A percentile compares a stretch with the other conserved stretches of the same genome.
Evolutionary conservation across 1,140 invertebrate species (phyloP).

Genomic region (Caenorhabditis inopinata): DNA sequence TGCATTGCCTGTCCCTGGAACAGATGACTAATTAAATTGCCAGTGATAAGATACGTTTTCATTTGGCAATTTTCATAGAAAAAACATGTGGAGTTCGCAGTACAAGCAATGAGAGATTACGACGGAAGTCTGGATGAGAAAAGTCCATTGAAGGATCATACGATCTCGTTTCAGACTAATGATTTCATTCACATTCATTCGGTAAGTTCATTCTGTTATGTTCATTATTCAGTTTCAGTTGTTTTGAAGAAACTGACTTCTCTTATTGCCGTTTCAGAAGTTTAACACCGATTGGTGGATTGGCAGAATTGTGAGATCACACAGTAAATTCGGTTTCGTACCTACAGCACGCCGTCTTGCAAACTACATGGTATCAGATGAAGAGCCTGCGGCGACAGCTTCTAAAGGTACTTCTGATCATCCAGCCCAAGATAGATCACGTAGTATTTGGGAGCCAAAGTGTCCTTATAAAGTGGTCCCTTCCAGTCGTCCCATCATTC

Average conservation of each 20-base stretch:
- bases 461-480: slow-evolving; percentile 97
- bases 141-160: slow-evolving; percentile 36
- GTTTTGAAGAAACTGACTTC: too few species aligned
- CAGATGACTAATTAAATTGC: too few species aligned
- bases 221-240: too few species aligned
- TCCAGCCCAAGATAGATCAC: background rate
- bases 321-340: slow-evolving; percentile 95
- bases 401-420: background rate
- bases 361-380: background rate
- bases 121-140: slow-evolving; percentile 51
- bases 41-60: background rate
- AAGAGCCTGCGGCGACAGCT: background rate
- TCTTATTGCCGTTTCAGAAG: too few species aligned
- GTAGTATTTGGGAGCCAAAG: slow-evolving; percentile 34
- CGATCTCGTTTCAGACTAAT: slow-evolving; percentile 49
- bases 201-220: slow-evolving; percentile 35
- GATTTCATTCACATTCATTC: slow-evolving; percentile 51
- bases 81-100: slow-evolving; percentile 47
- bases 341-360: slow-evolving; percentile 66
- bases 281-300: slow-evolving; percentile 99
- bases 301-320: slow-evolving; percentile 90
- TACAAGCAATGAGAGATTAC: slow-evolving; percentile 47
- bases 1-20: too few species aligned
- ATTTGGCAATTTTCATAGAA: slow-evolving; percentile 15
- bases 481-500: slow-evolving; percentile 96